Evolutionary conservation across 2,888 invertebrate species (phyloP).

Genomic region (Zeuzera pyrina): DNA sequence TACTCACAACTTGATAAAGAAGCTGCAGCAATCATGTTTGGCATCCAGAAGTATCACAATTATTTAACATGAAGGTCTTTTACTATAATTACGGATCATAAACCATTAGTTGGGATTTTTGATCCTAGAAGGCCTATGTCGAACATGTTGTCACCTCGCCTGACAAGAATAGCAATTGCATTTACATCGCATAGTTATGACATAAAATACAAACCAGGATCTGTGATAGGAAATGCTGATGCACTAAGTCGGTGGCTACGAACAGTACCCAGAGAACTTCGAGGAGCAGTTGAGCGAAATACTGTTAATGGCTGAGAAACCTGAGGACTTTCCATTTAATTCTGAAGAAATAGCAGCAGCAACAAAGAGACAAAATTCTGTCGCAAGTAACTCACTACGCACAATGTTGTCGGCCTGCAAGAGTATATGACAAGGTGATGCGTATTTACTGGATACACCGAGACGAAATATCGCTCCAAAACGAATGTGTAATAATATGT

Average conservation of each 20-base stretch:
- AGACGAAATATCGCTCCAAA: too few species aligned
- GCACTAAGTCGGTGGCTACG: slow-evolving; percentile 16
- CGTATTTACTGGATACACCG: slow-evolving; percentile 8
- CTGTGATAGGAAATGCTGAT: slow-evolving; percentile 17
- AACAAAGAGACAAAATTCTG: slow-evolving; percentile 7
- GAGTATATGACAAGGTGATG: slow-evolving; percentile 5
- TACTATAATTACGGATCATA: slow-evolving; percentile 5
- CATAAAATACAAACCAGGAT: too few species aligned
- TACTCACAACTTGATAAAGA: slow-evolving; percentile 6
- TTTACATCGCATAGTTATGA: too few species aligned
- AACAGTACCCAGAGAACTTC: slow-evolving; percentile 5
- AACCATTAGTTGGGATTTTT: slow-evolving; percentile 5
- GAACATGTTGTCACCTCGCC: slow-evolving; percentile 1
- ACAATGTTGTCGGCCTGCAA: slow-evolving; percentile 14
- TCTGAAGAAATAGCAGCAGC: slow-evolving; percentile 7
- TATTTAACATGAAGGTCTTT: slow-evolving; percentile 2
- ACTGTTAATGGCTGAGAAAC: slow-evolving; percentile 12
- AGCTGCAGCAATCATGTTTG: slow-evolving; percentile 6
- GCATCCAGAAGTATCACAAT: slow-evolving; percentile 4
- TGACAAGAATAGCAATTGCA: slow-evolving; percentile 1
- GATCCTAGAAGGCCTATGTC: slow-evolving; percentile 4
- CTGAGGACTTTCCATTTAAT: slow-evolving; percentile 8
- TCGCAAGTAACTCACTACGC: slow-evolving; percentile 10
- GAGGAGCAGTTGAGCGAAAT: slow-evolving; percentile 11
- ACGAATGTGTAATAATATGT: slow-evolving; percentile 8